A percentile compares a stretch with the other conserved stretches of the same genome.
Evolutionary conservation across 2,113 vertebrate species (phyloP).

Genomic region (Paramisgurnus dabryanus): DNA sequence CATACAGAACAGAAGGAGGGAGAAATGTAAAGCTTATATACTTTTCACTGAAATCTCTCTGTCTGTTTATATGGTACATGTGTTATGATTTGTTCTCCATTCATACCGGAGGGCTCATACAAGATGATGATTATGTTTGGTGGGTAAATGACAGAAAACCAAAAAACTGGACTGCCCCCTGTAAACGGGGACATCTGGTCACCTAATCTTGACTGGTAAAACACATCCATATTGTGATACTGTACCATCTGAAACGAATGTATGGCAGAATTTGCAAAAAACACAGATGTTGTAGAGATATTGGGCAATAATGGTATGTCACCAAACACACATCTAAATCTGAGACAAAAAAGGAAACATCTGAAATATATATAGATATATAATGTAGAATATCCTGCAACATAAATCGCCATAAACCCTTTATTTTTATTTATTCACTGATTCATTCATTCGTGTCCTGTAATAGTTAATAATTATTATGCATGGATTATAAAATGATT

Average conservation of each 20-base stretch:
- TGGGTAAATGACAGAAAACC: neutral
- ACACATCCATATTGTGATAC: too few species aligned
- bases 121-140: neutral
- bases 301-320: neutral
- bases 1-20: neutral
- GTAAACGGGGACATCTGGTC: too few species aligned
- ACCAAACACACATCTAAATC: neutral
- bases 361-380: neutral
- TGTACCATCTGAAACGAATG: neutral
- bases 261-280: neutral
- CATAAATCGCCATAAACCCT: neutral
- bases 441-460: neutral
- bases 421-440: neutral
- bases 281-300: neutral
- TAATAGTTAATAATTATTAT: constrained; percentile 16
- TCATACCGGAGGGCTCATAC: neutral
- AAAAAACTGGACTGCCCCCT: too few species aligned
- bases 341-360: neutral
- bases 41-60: neutral
- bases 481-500: constrained; percentile 36
- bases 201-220: too few species aligned
- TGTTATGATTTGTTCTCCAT: neutral
- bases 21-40: neutral
- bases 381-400: neutral
- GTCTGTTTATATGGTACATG: neutral